Evolutionary conservation across 2,797 vertebrate species (phyloP), one percentile per base, ranked within the genome.

Genomic region (Gymnothorax javanicus): DNA sequence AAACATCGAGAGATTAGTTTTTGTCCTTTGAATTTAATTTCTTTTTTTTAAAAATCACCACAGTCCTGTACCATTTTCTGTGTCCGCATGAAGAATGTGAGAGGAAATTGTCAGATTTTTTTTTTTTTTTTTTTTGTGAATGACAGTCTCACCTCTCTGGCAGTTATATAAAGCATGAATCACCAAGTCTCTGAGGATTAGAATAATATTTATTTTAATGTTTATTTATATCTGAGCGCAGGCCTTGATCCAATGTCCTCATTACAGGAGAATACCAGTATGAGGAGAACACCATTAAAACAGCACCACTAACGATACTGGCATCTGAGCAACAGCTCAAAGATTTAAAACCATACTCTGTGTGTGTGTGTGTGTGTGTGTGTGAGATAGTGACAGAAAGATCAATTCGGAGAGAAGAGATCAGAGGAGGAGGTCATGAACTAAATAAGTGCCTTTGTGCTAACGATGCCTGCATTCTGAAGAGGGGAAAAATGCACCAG

Each of bases 161-260:
- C 90, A 86, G 89, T 95, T 95, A 93, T 85, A 87, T 93, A 95
- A 95, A 91, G 85, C 90, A 90, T 93, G 93, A 95, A 88, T 95
- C 93, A 95, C 91, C 88, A 83, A 71, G 90, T 92, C 94, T 92
- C 84, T 88, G 86, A 91, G 94, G 75, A 93, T 93, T 91, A 90
- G 94, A 91, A 93, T 92, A 92, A 94, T 93, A 93, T 93, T 93
- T 90, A 85, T 89, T 86, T 93, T 43, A 43, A 43, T 43, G 92
- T 92, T 93, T 90, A 87, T 90, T 87, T 77, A 85, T 62, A 54
- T 86, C 58, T 67, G 67, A 83, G 64, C 86, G 56, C 56, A 85
- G 71, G 73, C 52, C n/a, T 77, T 83, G n/a, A 81, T 59, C 58
- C 25, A 67, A 11, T 25, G 43, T 84, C 56, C 83, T 87, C 58